Evolutionary conservation across 30 jellyfish, hydroid and myxozoan species (phyloP).

Genomic region (Catostylus mosaicus): DNA sequence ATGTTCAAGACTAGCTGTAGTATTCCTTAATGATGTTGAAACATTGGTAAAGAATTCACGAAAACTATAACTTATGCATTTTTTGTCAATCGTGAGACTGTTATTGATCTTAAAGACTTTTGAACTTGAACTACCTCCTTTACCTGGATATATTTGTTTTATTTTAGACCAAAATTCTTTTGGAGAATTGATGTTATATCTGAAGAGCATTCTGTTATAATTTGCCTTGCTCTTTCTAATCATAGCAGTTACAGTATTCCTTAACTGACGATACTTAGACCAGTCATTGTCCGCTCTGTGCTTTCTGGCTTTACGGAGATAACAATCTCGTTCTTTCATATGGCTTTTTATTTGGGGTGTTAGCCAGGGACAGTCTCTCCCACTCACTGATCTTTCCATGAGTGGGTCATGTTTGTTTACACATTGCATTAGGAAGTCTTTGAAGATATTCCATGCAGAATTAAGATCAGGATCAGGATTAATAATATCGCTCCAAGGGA

Average conservation of each 20-base stretch:
- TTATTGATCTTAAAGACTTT: constrained; percentile 20
- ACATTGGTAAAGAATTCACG: constrained; percentile 49
- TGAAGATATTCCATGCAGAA: constrained; percentile 49
- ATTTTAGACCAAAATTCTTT: constrained; percentile 42
- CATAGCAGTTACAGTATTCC: constrained; percentile 42
- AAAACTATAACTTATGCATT: constrained; percentile 38
- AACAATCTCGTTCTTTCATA: constrained; percentile 39
- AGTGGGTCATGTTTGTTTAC: constrained; percentile 55
- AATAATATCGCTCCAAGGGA: constrained; percentile 26
- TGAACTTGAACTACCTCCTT: constrained; percentile 44
- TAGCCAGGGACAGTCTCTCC: constrained; percentile 49
- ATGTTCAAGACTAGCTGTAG: neutral
- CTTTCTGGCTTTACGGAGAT: constrained; percentile 35
- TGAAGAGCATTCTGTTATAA: constrained; percentile 20
- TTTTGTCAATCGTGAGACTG: constrained; percentile 18
- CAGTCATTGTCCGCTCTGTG: constrained; percentile 51
- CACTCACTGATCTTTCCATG: constrained; percentile 20
- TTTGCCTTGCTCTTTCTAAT: constrained; percentile 45
- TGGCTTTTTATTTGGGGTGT: constrained; percentile 17
- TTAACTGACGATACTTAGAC: constrained; percentile 39
- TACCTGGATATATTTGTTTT: constrained; percentile 28
- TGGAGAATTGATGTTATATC: constrained; percentile 33
- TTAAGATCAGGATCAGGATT: constrained; percentile 22
- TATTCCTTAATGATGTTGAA: constrained; percentile 23
- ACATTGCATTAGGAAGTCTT: constrained; percentile 5